These are phyloP conservation scores for Cataglyphis rosenhaueri DNA, from an alignment of 2,888 invertebrate genomes.

Conservation along the genomic window DNA sequence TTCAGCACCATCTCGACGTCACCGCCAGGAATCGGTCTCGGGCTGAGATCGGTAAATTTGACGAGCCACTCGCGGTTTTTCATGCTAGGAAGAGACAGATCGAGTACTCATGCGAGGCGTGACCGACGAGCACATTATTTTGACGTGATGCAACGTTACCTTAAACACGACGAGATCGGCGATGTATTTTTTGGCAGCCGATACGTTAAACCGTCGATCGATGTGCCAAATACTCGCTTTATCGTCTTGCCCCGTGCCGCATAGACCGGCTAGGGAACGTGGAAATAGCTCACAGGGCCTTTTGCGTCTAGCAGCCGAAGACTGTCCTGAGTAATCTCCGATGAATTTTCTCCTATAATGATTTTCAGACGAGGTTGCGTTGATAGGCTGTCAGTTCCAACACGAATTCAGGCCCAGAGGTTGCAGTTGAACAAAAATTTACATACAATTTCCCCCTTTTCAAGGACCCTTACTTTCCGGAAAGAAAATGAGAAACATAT, in stretches of 20 bases:
- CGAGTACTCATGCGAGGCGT: slow-evolving; percentile 46
- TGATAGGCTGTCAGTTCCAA: not conserved
- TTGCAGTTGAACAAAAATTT: not conserved
- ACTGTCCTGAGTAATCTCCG: not conserved
- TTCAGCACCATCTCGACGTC: slow-evolving; percentile 80
- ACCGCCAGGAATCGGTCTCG: slow-evolving; percentile 70
- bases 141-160: slow-evolving; percentile 53
- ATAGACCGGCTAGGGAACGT: slow-evolving; percentile 33
- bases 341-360: not conserved
- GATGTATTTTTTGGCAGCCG: slow-evolving; percentile 56
- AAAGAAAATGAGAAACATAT: not conserved
- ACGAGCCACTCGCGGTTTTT: slow-evolving; percentile 60
- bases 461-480: not conserved
- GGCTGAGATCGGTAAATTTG: slow-evolving; percentile 77
- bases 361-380: slow-evolving; percentile 10
- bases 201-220: slow-evolving; percentile 64
- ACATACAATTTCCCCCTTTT: not conserved
- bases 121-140: slow-evolving; percentile 63
- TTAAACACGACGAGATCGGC: slow-evolving; percentile 29
- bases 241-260: slow-evolving; percentile 45
- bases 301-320: slow-evolving; percentile 10
- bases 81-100: slow-evolving; percentile 33
- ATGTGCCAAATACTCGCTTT: slow-evolving; percentile 65
- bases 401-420: not conserved
- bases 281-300: slow-evolving; percentile 37